Base-by-base conservation (phyloP, 2,797 vertebrate genomes). In the Characodon lateralis region DNA sequence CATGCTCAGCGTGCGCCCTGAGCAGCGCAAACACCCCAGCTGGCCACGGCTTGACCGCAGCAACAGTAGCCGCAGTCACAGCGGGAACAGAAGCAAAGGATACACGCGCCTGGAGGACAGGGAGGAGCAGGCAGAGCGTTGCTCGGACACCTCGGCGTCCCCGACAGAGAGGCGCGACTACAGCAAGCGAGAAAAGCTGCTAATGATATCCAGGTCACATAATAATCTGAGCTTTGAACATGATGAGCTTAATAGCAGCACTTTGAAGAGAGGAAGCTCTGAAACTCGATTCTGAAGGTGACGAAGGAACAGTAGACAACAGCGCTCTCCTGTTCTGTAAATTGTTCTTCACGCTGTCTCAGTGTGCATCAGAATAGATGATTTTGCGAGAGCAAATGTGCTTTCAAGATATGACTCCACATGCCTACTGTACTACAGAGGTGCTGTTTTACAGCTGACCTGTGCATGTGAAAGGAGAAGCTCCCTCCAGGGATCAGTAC, bases 221-320 rank as follows among this genome's bases (percentile, higher is more conserved):
- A 99, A 99, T 87, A 99, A 99, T 87, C 95, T 99, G 89, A 99
- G 97, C 93, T 99, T 99, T 83, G 98, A 99, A 93, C 97, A 97
- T 3, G 97, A 98, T 41, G 97, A 99, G 78, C 97, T 97, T 86
- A 95, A 97, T 92, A 97, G 96, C 96, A 97, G 96, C 91, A 95
- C 96, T 28, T 87, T 99, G 85, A 99, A 98, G 89, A 95, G 97
- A 82, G 98, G 98, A 74, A 97, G 96, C 89, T 99, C 98, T 0
- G 98, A 99, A 95, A 99, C 97, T 59, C 95, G 96, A 58, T 99
- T 99, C 96, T 99, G 94, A 95, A 88, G 68, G 28, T 13, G 18
- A 22, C 22, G 4, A 69, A 41, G 56, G 46, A 6, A 56, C 63
- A 10, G 65, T 12, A 3, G 20, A 20, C 58, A 63, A 68, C 71